Evolutionary conservation across 2,797 vertebrate genomes (phyloP), one percentile per base, ranked within the genome.

Genomic region (Euthynnus affinis): DNA sequence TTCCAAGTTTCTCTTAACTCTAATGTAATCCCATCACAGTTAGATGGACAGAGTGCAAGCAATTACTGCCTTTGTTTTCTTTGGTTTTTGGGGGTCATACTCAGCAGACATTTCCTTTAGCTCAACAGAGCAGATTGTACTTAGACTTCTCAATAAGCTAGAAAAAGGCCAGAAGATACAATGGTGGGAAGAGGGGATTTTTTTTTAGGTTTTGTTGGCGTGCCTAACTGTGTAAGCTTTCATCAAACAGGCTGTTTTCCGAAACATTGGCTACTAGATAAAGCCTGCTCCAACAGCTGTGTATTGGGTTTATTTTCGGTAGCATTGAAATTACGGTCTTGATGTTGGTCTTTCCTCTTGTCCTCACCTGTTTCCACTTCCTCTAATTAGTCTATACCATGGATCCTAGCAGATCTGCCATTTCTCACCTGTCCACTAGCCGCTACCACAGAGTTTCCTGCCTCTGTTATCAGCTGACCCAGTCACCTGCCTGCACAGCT

Each of bases 11-110:
- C 22, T 72, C 71, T 29, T 9, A 7, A 42, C 40, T 56, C 22
- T 42, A 15, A 49, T 76, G 27, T 34, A 60, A 48, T 64, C 57
- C 20, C 25, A 32, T 73, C 27, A 53, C 29, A 29, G 29, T 42
- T 0, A 62, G 64, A 73, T 27, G 20, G 53, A 69, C 9, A 14
- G 75, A 64, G 46, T 15, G 48, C 46, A 77, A 34, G 25, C 56
- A 76, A 60, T 78, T 66, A 27, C n/a, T 9, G 29, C 37, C 76
- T 60, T 81, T 71, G 34, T 81, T 75, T 71, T 60, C 46, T 59
- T 56, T 74, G 22, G 22, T 25, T 68, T 71, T 58, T 62, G 1
- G 0, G 22, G 56, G 13, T 72, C 53, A 49, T 18, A 44, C 32
- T 46, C 40, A 56, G 32, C 53, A 67, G 64, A 52, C 58, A n/a